phyloP scores from a whole-genome alignment of 2,888 invertebrate species.

The Clistopyga incitator region DNA sequence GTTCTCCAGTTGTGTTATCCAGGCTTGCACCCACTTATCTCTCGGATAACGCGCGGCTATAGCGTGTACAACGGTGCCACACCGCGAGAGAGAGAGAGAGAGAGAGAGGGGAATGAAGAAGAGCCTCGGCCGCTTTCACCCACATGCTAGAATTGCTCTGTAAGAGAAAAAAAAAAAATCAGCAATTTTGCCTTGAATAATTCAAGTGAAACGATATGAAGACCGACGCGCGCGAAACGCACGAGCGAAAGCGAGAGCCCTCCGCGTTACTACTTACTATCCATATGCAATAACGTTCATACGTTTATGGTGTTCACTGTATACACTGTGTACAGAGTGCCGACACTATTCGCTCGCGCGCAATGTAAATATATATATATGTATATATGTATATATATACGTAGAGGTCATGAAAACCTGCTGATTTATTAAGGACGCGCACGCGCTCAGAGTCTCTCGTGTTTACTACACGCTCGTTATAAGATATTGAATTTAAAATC shows the following conservation, averaged over 20 bases:
- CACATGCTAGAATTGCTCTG: conserved; percentile 25
- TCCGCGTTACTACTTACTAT: background rate
- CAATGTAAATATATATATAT: background rate
- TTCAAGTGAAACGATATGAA: conserved; percentile 54
- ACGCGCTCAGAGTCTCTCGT: conserved; percentile 1
- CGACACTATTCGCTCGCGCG: background rate
- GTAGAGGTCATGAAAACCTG: conserved; percentile 48
- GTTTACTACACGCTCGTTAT: background rate
- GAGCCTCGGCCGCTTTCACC: conserved; percentile 23
- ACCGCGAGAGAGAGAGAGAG: conserved; percentile 10
- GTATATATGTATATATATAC: background rate
- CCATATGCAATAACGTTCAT: conserved; percentile 15
- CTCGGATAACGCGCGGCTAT: background rate
- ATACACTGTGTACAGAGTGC: background rate
- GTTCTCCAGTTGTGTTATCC: conserved; percentile 28
- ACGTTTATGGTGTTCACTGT: conserved; percentile 9
- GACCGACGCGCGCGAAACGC: conserved; percentile 9
- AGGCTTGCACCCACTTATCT: conserved; percentile 28
- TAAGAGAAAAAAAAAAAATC: conserved; percentile 45
- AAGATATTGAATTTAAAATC: background rate
- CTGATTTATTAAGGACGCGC: conserved; percentile 46
- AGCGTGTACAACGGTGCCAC: background rate
- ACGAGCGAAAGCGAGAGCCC: conserved; percentile 29
- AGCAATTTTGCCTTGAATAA: conserved; percentile 65
- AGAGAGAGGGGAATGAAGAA: background rate